Evolutionary conservation across 2,113 vertebrate species (phyloP).

Genomic region (Crotalus horridus): DNA sequence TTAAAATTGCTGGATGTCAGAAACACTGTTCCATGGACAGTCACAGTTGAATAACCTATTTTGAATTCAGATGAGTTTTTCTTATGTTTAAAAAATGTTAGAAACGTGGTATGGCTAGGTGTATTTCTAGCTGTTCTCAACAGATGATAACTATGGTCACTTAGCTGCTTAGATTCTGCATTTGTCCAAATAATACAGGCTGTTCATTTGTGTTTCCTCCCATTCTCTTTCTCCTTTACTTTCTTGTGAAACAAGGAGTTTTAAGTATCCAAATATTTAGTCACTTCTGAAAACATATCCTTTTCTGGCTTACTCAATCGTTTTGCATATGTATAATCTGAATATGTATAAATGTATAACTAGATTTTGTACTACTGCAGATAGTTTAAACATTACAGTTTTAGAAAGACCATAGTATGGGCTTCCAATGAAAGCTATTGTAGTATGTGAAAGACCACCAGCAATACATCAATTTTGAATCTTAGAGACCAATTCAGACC

Average conservation of each 20-base stretch:
- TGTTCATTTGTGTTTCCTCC: neutral
- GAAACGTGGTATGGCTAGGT: neutral
- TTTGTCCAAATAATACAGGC: neutral
- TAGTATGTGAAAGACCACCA: neutral
- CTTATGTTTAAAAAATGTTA: neutral
- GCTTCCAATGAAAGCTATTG: neutral
- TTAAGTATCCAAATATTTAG: neutral
- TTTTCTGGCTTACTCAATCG: neutral
- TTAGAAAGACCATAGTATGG: neutral
- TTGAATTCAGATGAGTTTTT: neutral
- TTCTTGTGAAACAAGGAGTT: neutral
- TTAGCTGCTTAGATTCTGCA: neutral
- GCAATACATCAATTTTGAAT: neutral
- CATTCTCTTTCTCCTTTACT: neutral
- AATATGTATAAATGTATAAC: neutral
- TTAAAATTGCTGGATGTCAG: neutral
- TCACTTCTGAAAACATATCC: neutral
- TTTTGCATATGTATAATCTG: neutral
- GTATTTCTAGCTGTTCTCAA: neutral
- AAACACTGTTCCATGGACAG: neutral
- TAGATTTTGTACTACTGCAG: neutral
- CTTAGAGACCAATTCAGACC: neutral
- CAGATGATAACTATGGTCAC: conserved; percentile 5
- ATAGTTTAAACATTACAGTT: neutral
- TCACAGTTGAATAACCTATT: neutral